A percentile compares a stretch with the other conserved stretches of the same genome.
phyloP scores from a whole-genome alignment of 2,888 invertebrate species.

The Thera britannica region DNA sequence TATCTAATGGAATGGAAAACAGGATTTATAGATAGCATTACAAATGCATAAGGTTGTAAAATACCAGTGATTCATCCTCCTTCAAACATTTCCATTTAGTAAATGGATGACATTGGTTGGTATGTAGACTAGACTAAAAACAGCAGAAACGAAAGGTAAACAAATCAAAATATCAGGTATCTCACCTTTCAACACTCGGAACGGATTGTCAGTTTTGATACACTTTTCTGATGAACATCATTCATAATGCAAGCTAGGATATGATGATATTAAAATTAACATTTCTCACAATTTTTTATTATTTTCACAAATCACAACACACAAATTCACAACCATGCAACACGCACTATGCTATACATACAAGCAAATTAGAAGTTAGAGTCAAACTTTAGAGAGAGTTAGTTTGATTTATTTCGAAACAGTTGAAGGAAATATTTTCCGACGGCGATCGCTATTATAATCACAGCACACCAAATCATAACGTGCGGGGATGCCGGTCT shows the following conservation, averaged over 20 bases:
- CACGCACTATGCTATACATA: constrained; percentile 43
- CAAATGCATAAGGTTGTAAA: constrained; percentile 44
- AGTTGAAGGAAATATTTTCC: constrained; percentile 72
- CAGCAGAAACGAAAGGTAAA: constrained; percentile 14
- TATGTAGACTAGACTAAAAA: constrained; percentile 29
- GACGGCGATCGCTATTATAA: constrained; percentile 75
- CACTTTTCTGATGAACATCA: constrained; percentile 33
- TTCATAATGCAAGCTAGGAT: constrained; percentile 30
- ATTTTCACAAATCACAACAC: constrained; percentile 30
- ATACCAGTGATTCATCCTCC: constrained; percentile 43
- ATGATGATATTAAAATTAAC: neutral
- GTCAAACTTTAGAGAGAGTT: constrained; percentile 47
- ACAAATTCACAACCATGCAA: constrained; percentile 63
- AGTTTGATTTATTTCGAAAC: constrained; percentile 67
- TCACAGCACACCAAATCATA: constrained; percentile 80
- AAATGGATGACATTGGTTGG: constrained; percentile 43
- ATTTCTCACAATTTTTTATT: constrained; percentile 14
- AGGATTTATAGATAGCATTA: constrained; percentile 35
- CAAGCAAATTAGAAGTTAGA: constrained; percentile 47
- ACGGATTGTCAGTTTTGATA: constrained; percentile 22
- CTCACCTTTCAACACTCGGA: constrained; percentile 53
- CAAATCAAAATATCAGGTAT: constrained; percentile 25
- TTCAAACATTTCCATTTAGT: constrained; percentile 47
- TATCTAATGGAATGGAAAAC: constrained; percentile 43
- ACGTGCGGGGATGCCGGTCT: constrained; percentile 77